Percentiles rank a stretch among this genome's conserved stretches.
phyloP scores from a whole-genome alignment of 2,888 invertebrate species.

The Anagyrus pseudococci region DNA sequence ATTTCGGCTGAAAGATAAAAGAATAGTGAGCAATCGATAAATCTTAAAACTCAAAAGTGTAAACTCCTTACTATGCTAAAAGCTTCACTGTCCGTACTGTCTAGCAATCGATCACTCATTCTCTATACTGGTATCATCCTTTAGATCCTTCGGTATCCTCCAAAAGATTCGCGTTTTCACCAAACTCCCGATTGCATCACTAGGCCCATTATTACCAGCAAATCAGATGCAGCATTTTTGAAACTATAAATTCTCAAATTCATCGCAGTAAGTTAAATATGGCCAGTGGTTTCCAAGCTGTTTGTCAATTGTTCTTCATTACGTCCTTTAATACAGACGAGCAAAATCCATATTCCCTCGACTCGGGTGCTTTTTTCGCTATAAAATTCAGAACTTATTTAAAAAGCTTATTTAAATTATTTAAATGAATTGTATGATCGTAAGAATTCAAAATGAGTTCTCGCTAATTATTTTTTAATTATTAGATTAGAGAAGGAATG shows the following conservation, averaged over 20 bases:
- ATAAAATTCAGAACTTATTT: conserved; percentile 64
- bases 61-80: conserved; percentile 25
- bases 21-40: conserved; percentile 16
- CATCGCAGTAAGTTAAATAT: conserved; percentile 63
- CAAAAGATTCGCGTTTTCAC: conserved; percentile 53
- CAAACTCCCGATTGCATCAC: conserved; percentile 51
- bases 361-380: conserved; percentile 64
- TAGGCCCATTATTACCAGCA: conserved; percentile 55
- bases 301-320: conserved; percentile 62
- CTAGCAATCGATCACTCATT: conserved; percentile 50
- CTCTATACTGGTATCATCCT: conserved; percentile 49
- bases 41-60: conserved; percentile 11
- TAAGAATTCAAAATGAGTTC: too few species aligned
- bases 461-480: too few species aligned
- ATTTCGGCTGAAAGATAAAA: conserved; percentile 47
- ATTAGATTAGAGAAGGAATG: too few species aligned
- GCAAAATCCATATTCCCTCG: conserved; percentile 63
- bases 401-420: too few species aligned
- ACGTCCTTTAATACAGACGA: conserved; percentile 63
- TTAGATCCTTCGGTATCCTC: conserved; percentile 54
- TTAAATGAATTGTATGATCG: too few species aligned
- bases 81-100: conserved; percentile 66
- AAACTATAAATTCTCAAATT: conserved; percentile 59
- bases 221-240: conserved; percentile 54
- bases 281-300: conserved; percentile 67